phyloP scores from a whole-genome alignment of 2,113 vertebrate genomes.

The Chloebia gouldiae region DNA sequence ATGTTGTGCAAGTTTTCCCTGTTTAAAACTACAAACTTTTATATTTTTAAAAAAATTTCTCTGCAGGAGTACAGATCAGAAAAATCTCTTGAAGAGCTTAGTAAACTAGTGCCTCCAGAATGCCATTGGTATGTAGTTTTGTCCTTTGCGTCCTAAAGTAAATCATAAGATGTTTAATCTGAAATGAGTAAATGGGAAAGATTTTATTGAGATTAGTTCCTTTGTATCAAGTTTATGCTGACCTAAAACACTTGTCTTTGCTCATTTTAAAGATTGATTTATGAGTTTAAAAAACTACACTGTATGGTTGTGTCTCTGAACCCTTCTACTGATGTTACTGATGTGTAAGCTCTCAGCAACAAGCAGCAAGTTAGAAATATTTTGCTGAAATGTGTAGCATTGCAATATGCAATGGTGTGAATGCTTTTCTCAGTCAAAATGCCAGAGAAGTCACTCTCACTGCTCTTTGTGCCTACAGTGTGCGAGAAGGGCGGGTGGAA shows the following conservation, averaged over 20 bases:
- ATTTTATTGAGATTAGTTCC: neutral
- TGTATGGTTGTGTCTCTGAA: neutral
- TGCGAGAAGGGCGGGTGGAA: constrained; percentile 88
- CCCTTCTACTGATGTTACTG: neutral
- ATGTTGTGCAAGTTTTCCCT: neutral
- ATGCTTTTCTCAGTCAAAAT: neutral
- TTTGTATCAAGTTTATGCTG: neutral
- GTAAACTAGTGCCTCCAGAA: constrained; percentile 95
- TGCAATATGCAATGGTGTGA: accelerated
- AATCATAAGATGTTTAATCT: neutral
- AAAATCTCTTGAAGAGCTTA: constrained; percentile 95
- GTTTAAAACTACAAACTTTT: neutral
- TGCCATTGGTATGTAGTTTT: constrained; percentile 88
- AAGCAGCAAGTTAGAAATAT: neutral
- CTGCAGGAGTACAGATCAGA: constrained; percentile 95
- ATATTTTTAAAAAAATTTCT: neutral
- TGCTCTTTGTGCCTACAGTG: constrained; percentile 59
- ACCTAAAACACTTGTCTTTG: neutral
- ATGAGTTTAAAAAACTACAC: neutral
- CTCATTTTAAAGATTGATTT: neutral
- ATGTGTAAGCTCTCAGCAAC: neutral
- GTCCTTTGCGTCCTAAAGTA: neutral
- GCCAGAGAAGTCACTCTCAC: neutral
- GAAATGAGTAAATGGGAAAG: neutral
- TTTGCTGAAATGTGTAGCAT: neutral